Evolutionary conservation across 1,140 invertebrate genomes (phyloP), one percentile per base, ranked within the genome.

Genomic region (Zaprionus ghesquierei): DNA sequence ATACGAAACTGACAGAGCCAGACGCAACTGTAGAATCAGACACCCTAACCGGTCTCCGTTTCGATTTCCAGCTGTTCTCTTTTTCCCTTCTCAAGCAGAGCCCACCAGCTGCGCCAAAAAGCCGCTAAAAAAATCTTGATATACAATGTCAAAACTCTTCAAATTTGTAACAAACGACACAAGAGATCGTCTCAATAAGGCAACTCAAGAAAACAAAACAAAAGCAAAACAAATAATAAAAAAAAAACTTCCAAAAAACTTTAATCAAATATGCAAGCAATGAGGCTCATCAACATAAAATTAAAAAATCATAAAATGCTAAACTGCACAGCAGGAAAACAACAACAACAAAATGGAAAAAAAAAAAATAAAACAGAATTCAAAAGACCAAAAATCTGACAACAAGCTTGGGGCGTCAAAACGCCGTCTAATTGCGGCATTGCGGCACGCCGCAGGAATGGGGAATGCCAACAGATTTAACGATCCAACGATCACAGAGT

Each of bases 271-370:
- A 90, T 90, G 73, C 81, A 90, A 77, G 86, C 87, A 82, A 90
- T 90, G 87, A 86, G 81, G 68, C 75, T 80, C 86, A 90, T 90
- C 86, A 90, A 81, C 86, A 90, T 90, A 90, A 90, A 90, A 90
- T 90, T 90, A 90, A 86, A 90, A 77, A 86, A 84, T 86, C 81
- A 87, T 90, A 82, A 90, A 90, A 87, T 77, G 81, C 74, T 90
- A 87, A 90, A 90, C 81, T 86, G 81, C 86, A 73, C 86, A 90
- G 86, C 86, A 80, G 82, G 86, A 90, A 86, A 66, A 82, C 81
- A 79, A 76, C 25, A 38, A 44, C 44, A 77, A 69, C 23, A 51
- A 54, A 59, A 46, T 13, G 51, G 65, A 59, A 70, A 54, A 46
- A 25, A 59, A 60, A 70, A 44, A 58, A 79, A 50, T 64, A 66